Evolutionary conservation across 1,140 invertebrate genomes (phyloP), one percentile per base, ranked within the genome.

Genomic region (Tetragonula clypearis): DNA sequence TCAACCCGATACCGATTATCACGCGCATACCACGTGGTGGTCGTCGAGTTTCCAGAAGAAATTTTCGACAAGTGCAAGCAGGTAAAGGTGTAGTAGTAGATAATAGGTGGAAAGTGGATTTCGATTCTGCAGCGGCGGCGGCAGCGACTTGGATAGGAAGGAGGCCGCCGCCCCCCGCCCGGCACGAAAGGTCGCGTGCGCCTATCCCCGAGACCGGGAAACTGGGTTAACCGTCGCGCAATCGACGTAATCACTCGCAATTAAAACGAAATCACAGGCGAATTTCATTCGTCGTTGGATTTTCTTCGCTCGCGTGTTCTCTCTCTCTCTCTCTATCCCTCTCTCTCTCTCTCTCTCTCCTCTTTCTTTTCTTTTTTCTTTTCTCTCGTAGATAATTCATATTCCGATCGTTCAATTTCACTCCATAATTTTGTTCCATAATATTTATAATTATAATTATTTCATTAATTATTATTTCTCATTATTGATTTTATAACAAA

Each of bases 171-270:
- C 35, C 35, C 35, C 35, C 35, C 35, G 2, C 35, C 65, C 83
- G 82, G 78, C 92, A 93, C 93, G 93, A 89, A 87, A 93, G 75
- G 88, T 93, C 90, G 93, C 93, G 93, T 93, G 93, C 85, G 86
- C 69, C 79, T 83, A 79, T 89, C 79, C 87, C 55, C 80, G 71
- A 78, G 75, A 74, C 83, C 62, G 8, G 79, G 87, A 35, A 93
- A 92, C 84, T 92, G 87, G 92, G 91, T 92, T 93, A 91, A 87
- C 87, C 82, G 81, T 88, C 88, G 87, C 74, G 88, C 88, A 86
- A 90, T 92, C 79, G 79, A 81, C 86, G 85, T 90, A 92, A 92
- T 91, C 86, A 85, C 83, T 81, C 79, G 82, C 89, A 90, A 90
- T 88, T 88, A 88, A 88, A 92, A 92, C 90, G 91, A 90, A 89